Evolutionary conservation across 2,888 invertebrate genomes (phyloP).

Genomic region (Drosophila falleni): DNA sequence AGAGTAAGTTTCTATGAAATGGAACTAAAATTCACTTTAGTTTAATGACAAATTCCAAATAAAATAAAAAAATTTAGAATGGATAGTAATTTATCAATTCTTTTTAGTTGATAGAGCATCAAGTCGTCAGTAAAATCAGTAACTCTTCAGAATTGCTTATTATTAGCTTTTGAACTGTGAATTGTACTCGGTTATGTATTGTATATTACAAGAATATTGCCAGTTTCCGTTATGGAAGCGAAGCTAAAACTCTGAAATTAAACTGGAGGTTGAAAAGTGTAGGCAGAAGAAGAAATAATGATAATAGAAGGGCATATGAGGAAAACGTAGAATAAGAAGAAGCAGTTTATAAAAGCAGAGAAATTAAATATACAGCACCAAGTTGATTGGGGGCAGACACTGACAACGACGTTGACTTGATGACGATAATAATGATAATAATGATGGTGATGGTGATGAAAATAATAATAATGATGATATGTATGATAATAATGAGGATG

Average conservation of each 20-base stretch:
- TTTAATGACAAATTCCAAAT: too few species aligned
- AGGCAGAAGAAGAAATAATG: slow-evolving; percentile 23
- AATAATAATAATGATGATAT: slow-evolving; percentile 17
- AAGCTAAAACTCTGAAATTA: slow-evolving; percentile 7
- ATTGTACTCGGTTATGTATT: slow-evolving; percentile 3
- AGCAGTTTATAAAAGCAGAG: slow-evolving; percentile 26
- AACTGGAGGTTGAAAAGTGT: slow-evolving; percentile 48
- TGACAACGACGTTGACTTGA: slow-evolving; percentile 22
- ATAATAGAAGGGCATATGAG: not conserved
- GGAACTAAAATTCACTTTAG: too few species aligned
- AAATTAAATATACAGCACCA: slow-evolving; percentile 52
- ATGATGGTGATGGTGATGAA: slow-evolving; percentile 8
- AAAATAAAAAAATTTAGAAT: too few species aligned
- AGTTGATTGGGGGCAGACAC: slow-evolving; percentile 53
- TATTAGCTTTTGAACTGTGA: slow-evolving; percentile 44
- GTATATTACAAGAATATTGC: slow-evolving; percentile 31
- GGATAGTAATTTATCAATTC: not conserved
- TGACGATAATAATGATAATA: slow-evolving; percentile 27
- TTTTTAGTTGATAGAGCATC: slow-evolving; percentile 12
- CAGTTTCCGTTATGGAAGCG: slow-evolving; percentile 56
- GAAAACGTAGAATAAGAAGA: not conserved
- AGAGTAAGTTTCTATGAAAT: too few species aligned
- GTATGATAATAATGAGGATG: slow-evolving; percentile 4
- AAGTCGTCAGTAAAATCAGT: not conserved
- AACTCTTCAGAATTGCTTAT: slow-evolving; percentile 5